A percentile compares a stretch with the other conserved stretches of the same genome.
Evolutionary conservation across 2,797 vertebrate genomes (phyloP).

Genomic region (Pristis pectinata): DNA sequence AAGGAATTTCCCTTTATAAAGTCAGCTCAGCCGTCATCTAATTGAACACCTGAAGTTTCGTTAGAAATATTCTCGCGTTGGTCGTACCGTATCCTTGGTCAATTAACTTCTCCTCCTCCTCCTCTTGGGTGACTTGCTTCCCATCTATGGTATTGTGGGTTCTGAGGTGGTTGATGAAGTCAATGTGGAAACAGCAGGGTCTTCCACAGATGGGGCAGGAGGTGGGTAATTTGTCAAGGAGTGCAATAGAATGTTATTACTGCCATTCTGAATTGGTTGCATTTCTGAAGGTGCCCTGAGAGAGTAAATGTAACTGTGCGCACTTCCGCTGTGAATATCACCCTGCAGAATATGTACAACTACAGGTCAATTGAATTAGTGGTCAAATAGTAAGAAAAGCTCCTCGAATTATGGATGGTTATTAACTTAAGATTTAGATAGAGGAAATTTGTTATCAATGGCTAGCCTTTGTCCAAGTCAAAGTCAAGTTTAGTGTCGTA

Average conservation of each 20-base stretch:
- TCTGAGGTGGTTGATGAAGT: too few relatives aligned
- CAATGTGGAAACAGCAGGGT: too few relatives aligned
- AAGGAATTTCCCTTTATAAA: not conserved
- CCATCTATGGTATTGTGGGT: too few relatives aligned
- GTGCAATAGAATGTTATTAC: too few relatives aligned
- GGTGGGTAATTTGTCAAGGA: too few relatives aligned
- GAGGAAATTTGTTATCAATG: too few relatives aligned
- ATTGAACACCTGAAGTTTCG: not conserved
- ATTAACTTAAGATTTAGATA: not conserved
- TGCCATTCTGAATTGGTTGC: not conserved
- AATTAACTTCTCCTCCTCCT: too few relatives aligned
- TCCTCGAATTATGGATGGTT: not conserved
- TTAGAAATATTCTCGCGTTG: not conserved
- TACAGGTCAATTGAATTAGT: not conserved
- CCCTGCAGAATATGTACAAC: not conserved
- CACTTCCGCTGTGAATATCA: not conserved
- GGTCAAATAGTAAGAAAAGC: not conserved
- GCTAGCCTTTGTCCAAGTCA: too few relatives aligned
- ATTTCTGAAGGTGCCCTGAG: not conserved
- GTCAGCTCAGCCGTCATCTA: not conserved
- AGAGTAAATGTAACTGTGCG: not conserved
- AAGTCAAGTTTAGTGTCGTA: too few relatives aligned
- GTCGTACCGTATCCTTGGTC: not conserved
- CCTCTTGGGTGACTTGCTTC: too few relatives aligned
- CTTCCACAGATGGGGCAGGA: too few relatives aligned